Evolutionary conservation across 1,140 invertebrate species (phyloP).

Genomic region (Reticulitermes speratus): DNA sequence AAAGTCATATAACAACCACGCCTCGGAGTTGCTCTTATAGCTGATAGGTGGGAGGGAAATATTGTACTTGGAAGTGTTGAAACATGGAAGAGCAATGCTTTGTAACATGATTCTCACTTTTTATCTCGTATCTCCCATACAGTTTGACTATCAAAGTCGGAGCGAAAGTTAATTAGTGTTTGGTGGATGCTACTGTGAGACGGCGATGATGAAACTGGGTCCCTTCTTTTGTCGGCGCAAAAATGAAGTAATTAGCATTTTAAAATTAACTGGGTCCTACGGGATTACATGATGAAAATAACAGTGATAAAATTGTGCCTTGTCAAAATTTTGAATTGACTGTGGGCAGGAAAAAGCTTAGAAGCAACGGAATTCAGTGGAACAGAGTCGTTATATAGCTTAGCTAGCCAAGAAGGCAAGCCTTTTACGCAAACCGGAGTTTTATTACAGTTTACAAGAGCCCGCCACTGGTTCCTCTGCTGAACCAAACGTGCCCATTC

Average conservation of each 20-base stretch:
- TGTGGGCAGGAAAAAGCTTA: too few species aligned
- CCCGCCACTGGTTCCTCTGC: too few species aligned
- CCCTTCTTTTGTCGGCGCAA: not conserved
- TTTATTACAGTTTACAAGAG: too few species aligned
- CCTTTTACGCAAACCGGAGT: too few species aligned
- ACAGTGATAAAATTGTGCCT: not conserved
- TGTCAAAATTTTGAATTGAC: not conserved
- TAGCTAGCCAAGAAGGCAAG: too few species aligned
- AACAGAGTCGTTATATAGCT: too few species aligned
- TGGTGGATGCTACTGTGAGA: not conserved
- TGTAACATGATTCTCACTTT: not conserved
- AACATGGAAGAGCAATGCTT: not conserved
- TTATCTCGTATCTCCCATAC: not conserved
- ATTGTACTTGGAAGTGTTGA: not conserved
- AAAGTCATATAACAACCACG: not conserved
- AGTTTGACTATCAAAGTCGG: not conserved
- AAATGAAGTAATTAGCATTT: conserved; percentile 1
- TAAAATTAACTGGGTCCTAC: not conserved
- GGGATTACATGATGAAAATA: not conserved
- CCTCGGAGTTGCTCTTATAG: not conserved
- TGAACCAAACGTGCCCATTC: too few species aligned
- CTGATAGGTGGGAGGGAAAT: not conserved
- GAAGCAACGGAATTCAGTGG: too few species aligned
- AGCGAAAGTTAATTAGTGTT: not conserved
- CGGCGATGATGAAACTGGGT: not conserved